These are phyloP conservation scores for Bimastos eiseni DNA, from an alignment of 2,888 invertebrate genomes.

Conservation along the genomic window DNA sequence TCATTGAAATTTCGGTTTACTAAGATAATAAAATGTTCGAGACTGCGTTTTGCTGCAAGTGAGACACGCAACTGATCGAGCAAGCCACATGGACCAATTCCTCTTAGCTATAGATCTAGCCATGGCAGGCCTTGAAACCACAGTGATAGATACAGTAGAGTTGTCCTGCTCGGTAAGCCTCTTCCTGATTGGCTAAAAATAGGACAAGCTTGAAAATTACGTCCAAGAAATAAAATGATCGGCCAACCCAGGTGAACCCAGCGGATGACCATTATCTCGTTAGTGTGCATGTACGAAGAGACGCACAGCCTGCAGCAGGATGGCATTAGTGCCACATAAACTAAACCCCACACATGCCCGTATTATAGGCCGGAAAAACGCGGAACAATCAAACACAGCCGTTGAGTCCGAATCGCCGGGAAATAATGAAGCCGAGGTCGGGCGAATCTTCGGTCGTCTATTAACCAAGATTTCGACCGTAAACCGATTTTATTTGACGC, in stretches of 20 bases:
- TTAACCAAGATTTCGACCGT: conserved; percentile 7
- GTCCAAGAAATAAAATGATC: background rate
- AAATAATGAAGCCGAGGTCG: background rate
- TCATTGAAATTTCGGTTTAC: too few species aligned
- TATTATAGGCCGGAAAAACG: background rate
- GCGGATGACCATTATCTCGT: background rate
- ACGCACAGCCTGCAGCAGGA: background rate
- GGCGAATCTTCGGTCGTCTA: conserved; percentile 13
- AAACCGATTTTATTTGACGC: conserved; percentile 13
- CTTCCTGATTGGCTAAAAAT: background rate
- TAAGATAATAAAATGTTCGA: too few species aligned
- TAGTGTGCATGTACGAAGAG: background rate
- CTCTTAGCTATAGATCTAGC: too few species aligned
- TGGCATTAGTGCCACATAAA: background rate
- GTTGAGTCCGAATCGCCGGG: background rate
- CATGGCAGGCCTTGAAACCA: background rate
- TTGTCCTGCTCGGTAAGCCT: background rate
- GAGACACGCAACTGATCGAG: too few species aligned
- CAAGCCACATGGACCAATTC: too few species aligned
- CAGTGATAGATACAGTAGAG: background rate
- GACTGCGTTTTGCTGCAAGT: too few species aligned
- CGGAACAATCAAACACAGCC: background rate
- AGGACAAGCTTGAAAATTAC: background rate
- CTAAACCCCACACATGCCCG: background rate
- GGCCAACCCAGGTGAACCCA: background rate